Evolutionary conservation across 2,113 vertebrate species (phyloP).

Genomic region (Xiphophorus maculatus): DNA sequence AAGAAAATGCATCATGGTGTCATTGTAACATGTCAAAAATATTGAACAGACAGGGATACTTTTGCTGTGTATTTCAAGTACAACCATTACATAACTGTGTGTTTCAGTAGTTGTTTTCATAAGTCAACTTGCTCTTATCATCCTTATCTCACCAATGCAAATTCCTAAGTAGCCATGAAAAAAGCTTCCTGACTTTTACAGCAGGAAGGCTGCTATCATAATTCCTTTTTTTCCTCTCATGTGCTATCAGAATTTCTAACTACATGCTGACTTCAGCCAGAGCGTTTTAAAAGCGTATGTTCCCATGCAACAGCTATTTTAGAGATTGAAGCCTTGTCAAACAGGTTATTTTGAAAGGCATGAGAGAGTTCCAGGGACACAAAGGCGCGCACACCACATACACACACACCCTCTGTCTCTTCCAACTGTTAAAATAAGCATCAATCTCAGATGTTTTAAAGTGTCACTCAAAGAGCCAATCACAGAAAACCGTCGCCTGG

Average conservation of each 20-base stretch:
- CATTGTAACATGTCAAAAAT: neutral
- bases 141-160: conserved; percentile 24
- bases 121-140: conserved; percentile 8
- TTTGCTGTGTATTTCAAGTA: neutral
- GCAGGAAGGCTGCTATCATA: neutral
- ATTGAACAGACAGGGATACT: neutral
- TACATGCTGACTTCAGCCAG: neutral
- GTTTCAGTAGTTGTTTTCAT: conserved; percentile 11
- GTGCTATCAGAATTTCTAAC: conserved; percentile 15
- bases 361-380: conserved; percentile 23
- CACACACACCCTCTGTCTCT: conserved; percentile 34
- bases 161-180: conserved; percentile 15
- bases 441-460: conserved; percentile 10
- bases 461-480: neutral
- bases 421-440: conserved; percentile 39
- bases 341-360: conserved; percentile 66
- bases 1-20: neutral
- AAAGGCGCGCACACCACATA: conserved; percentile 31
- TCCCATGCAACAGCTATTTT: conserved; percentile 60
- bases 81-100: neutral
- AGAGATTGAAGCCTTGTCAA: conserved; percentile 49
- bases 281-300: conserved; percentile 21
- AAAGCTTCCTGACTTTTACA: conserved; percentile 12
- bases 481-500: neutral
- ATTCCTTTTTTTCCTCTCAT: neutral